Base-by-base conservation (phyloP, 2,797 vertebrate species). In the Mastacembelus armatus region DNA sequence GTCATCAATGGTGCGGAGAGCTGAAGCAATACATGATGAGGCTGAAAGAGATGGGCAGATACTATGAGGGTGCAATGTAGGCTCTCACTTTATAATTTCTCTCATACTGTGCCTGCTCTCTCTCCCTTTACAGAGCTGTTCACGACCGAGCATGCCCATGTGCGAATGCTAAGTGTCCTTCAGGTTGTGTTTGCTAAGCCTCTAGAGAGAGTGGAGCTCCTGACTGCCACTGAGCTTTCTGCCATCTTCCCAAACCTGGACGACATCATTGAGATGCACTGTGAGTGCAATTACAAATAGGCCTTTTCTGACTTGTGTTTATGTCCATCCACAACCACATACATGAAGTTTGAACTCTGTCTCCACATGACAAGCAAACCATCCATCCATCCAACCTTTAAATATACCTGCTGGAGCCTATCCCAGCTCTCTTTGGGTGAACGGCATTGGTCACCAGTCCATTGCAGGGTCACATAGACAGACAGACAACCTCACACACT, bases 241-340 rank as follows among this genome's bases (percentile, higher is more conserved):
- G 45, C 94, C 80, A 95, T 97, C 85, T 97, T 98, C 65, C 96
- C 96, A 60, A 95, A 75, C 89, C 92, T 97, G 54, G 96, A 97
- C 1, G 96, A 96, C 50, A 95, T 98, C 81, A 93, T 96, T 36
- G 96, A 96, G 1, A 91, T 95, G 87, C 96, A 98, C 85, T 93
- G 96, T 97, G 88, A 94, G 94, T 85, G 45, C 18, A 43, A 10
- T 45, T 47, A 14, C 32, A 19, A 39, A 27, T 7, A 44, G 42
- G 27, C 38, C 16, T 30, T 60, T 49, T 54, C 19, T 75, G 22
- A 43, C 38, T 7, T 27, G 0, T 47, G 49, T 57, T 60, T 56
- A 0, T 30, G 16, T 39, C 24, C 38, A 27, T 5, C 8, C n/a
- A n/a, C n/a, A n/a, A n/a, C n/a, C n/a, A n/a, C n/a, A n/a, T n/a